These are phyloP conservation scores for Hystrix cristata DNA, from an alignment of 2,113 vertebrate species.

Conservation along the genomic window DNA sequence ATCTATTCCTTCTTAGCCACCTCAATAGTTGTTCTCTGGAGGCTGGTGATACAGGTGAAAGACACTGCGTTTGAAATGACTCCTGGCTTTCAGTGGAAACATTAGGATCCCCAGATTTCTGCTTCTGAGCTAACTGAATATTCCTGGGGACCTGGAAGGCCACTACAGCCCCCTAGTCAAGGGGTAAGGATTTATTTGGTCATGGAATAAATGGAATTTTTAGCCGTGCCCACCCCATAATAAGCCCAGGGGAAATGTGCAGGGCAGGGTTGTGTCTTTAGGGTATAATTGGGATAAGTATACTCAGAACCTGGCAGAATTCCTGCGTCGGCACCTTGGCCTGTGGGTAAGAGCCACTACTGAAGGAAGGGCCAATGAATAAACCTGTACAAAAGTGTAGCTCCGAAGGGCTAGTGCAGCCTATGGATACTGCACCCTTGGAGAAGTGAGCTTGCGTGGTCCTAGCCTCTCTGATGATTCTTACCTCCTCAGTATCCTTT, in stretches of 20 bases:
- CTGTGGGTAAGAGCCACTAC: not conserved
- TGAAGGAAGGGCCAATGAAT: not conserved
- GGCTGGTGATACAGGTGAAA: not conserved
- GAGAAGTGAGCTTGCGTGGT: not conserved
- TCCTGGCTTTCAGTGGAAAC: not conserved
- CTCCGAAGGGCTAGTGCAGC: not conserved
- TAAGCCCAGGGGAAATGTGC: not conserved
- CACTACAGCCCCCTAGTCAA: not conserved
- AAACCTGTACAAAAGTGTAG: not conserved
- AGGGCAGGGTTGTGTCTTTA: not conserved
- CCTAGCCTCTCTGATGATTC: not conserved
- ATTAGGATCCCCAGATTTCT: not conserved
- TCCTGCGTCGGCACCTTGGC: not conserved
- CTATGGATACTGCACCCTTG: not conserved
- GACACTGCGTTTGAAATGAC: not conserved
- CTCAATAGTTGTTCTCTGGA: not conserved
- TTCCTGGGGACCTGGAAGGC: not conserved
- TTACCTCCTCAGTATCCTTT: not conserved
- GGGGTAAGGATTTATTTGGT: not conserved
- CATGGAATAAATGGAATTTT: not conserved
- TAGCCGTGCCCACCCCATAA: not conserved
- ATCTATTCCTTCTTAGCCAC: not conserved
- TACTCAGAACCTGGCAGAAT: not conserved
- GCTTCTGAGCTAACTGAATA: not conserved
- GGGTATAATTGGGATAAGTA: not conserved